Base-by-base conservation (phyloP, 2,888 invertebrate genomes). In the Caradrina kadenii region DNA sequence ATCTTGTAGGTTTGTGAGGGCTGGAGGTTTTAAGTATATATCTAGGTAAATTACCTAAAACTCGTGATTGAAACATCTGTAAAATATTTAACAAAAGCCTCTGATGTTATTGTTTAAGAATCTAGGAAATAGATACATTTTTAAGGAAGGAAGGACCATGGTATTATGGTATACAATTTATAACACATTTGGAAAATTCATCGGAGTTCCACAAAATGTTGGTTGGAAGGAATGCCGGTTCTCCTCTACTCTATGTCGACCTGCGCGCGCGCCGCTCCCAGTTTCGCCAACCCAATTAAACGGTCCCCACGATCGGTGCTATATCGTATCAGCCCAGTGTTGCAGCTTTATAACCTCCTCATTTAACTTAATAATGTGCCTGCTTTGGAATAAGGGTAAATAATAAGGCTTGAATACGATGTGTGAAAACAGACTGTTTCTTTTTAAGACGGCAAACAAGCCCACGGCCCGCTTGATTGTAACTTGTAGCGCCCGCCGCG, bases 271-370 rank as follows among this genome's bases (percentile, higher is more conserved):
- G 70, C 71, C 61, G 79, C 83, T 75, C 79, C 75, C 81, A 80
- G 73, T 90, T 92, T 92, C 87, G 90, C 90, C 90, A 90, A 88
- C 81, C 90, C 90, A 91, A 92, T 93, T 91, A 92, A 91, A 86
- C 73, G 87, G 84, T 83, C 86, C 81, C 81, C 77, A 80, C 85
- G 82, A 86, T 85, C 85, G 86, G 93, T 93, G 93, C 91, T 89
- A 91, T 93, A 93, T 91, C 89, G 93, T 85, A 82, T 86, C 86
- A 74, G 74, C 82, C 85, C 80, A 81, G 82, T 85, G 55, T 53
- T 64, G 63, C 52, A 17, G 21, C 21, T 87, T 88, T 80, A 80
- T 73, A 58, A 15, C 56, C 68, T 69, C 54, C 78, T 80, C 76
- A 80, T 83, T 82, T 74, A 76, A 84, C 69, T 70, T 84, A 82